Evolutionary conservation across 2,888 invertebrate species (phyloP), one percentile per base, ranked within the genome.

Genomic region (Drosophila nr. fundita): DNA sequence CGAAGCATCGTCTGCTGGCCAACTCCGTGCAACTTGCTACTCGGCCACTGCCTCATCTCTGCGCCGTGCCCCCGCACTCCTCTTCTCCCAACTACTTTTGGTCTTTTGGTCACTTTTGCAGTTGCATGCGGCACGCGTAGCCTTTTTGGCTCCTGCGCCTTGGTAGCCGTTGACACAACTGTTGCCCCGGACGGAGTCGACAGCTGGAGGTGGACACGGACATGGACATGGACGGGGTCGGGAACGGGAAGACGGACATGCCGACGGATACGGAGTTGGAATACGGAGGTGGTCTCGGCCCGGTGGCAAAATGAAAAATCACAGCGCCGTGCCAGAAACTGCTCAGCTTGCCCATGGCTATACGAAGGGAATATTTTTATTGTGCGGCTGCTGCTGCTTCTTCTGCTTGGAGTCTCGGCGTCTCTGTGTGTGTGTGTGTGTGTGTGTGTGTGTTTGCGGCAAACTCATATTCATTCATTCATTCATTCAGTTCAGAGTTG

Each of bases 301-400:
- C 52, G 78, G 63, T 74, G 78, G 65, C 71, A 67, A 88, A 88
- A 88, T 88, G 85, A 85, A 88, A 88, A 85, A 88, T 88, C 86
- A 82, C 85, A 83, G 80, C 81, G 77, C 89, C 83, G 80, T 88
- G 82, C 87, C 87, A 66, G 72, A 67, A 68, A 74, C 76, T 70
- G 73, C 73, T 75, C 73, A 54, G 78, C 75, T 73, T 83, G 76
- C 68, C 72, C 76, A 71, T 64, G 72, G 80, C 78, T 80, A 74
- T 67, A 62, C 71, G 57, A 72, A 65, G 58, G 67, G 66, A 76
- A 71, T 78, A 82, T 87, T 83, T 85, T 87, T 83, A 83, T 83
- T 83, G 85, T 87, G 72, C 58, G 79, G 79, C 75, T 52, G 36
- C 68, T 68, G 63, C 60, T 59, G 34, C 50, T 60, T 45, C 34